Percentiles rank a stretch among this genome's conserved stretches.
phyloP scores from a whole-genome alignment of 2,113 vertebrate species.

The Alaudala cheleensis region DNA sequence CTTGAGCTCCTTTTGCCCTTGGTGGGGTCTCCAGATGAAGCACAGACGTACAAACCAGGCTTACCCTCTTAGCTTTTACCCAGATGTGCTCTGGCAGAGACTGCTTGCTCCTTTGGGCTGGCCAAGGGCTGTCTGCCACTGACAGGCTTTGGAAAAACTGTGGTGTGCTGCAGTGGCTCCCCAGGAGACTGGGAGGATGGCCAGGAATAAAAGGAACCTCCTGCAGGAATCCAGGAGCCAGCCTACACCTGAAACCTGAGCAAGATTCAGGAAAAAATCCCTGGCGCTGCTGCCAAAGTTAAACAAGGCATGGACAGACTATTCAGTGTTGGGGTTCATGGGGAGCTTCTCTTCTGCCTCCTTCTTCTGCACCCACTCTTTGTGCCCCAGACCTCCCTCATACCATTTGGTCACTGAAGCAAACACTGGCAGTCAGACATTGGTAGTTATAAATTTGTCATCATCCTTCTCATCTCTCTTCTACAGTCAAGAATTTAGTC shows the following conservation, averaged over 20 bases:
- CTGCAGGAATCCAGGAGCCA: background rate
- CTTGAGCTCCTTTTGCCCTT: background rate
- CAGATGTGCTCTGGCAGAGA: background rate
- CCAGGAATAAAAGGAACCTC: slow-evolving; percentile 26
- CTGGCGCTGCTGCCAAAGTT: background rate
- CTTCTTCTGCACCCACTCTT: background rate
- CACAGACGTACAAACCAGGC: background rate
- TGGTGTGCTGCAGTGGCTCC: background rate
- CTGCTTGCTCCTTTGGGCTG: background rate
- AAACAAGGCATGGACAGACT: background rate
- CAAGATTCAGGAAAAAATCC: background rate
- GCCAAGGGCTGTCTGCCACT: background rate
- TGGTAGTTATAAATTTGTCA: background rate
- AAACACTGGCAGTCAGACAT: background rate
- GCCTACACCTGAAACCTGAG: background rate
- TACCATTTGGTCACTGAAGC: background rate
- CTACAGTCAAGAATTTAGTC: background rate
- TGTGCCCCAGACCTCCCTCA: background rate
- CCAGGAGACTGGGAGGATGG: background rate
- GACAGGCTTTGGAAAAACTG: background rate
- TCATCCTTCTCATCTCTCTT: background rate
- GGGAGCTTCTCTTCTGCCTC: background rate
- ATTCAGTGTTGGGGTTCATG: fast-evolving
- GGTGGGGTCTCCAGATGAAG: background rate
- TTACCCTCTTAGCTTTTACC: background rate